Conservation (phyloP, 1,140 invertebrate species). For the Neuroterus valhalla region DNA sequence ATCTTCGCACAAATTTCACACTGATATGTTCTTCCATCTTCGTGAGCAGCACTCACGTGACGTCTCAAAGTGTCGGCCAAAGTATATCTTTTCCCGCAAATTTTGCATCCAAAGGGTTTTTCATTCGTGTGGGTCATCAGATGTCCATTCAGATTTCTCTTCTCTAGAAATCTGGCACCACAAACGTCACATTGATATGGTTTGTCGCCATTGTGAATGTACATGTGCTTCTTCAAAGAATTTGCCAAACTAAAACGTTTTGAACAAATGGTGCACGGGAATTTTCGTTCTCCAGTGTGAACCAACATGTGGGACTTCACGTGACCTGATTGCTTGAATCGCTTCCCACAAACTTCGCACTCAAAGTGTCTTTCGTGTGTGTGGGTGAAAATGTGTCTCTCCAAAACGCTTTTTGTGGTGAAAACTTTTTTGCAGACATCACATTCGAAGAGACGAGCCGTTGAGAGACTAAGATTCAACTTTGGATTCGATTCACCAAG, state of each 20-base stretch:
- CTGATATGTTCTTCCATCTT: slow-evolving; percentile 62
- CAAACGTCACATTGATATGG: slow-evolving; percentile 78
- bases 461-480: slow-evolving; percentile 34
- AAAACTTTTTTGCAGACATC: slow-evolving; percentile 78
- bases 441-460: slow-evolving; percentile 59
- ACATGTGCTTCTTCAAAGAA: slow-evolving; percentile 77
- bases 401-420: slow-evolving; percentile 78
- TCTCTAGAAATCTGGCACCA: slow-evolving; percentile 72
- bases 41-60: slow-evolving; percentile 61
- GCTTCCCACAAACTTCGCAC: slow-evolving; percentile 80
- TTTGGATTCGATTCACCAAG: slow-evolving; percentile 32
- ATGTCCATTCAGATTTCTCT: slow-evolving; percentile 70
- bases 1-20: slow-evolving; percentile 68
- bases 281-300: slow-evolving; percentile 81
- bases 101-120: slow-evolving; percentile 66
- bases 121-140: slow-evolving; percentile 75
- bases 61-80: slow-evolving; percentile 62
- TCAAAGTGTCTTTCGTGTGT: slow-evolving; percentile 79
- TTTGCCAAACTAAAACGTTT: slow-evolving; percentile 83
- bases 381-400: slow-evolving; percentile 78
- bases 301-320: slow-evolving; percentile 82
- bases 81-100: slow-evolving; percentile 72
- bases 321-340: slow-evolving; percentile 83
- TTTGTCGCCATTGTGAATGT: slow-evolving; percentile 78
- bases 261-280: slow-evolving; percentile 76